Evolutionary conservation across 2,888 invertebrate genomes (phyloP).

Genomic region (Platerodrilus igneus): DNA sequence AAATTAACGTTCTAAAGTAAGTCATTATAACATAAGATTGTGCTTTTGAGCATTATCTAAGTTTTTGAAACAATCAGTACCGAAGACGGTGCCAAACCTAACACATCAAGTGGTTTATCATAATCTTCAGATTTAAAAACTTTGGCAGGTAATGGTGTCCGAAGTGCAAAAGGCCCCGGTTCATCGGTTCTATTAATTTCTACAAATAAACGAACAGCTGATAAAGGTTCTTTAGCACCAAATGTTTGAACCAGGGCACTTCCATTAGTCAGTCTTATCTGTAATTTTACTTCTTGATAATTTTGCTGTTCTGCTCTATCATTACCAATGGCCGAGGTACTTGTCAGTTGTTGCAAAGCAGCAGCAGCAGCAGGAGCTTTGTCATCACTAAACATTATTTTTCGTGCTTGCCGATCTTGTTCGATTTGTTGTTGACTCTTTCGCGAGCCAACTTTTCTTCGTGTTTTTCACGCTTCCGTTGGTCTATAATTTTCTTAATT

Average conservation of each 20-base stretch:
- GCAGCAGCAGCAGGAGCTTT: constrained; percentile 39
- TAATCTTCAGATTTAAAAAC: constrained; percentile 84
- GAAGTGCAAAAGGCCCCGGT: constrained; percentile 67
- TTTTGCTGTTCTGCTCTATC: no score
- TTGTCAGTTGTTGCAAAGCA: constrained; percentile 42
- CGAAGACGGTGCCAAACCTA: constrained; percentile 83
- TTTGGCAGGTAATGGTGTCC: constrained; percentile 89
- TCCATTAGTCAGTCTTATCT: constrained; percentile 76
- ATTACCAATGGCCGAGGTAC: no score
- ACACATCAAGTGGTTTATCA: constrained; percentile 75
- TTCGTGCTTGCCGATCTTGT: constrained; percentile 81
- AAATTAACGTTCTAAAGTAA: no score
- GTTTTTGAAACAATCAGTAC: constrained; percentile 73
- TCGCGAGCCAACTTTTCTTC: constrained; percentile 84
- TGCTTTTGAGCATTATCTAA: no score
- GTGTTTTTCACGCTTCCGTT: constrained; percentile 79
- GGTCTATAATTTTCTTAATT: constrained; percentile 82
- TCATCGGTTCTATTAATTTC: constrained; percentile 77
- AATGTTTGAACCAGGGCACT: constrained; percentile 69
- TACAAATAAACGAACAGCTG: constrained; percentile 85
- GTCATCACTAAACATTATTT: constrained; percentile 54
- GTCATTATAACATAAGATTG: no score
- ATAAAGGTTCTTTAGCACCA: constrained; percentile 80
- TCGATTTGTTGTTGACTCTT: constrained; percentile 85
- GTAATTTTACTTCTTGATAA: constrained; percentile 66